These are phyloP conservation scores for Parasteatoda tepidariorum DNA, from an alignment of 1,140 invertebrate genomes.

Conservation along the genomic window DNA sequence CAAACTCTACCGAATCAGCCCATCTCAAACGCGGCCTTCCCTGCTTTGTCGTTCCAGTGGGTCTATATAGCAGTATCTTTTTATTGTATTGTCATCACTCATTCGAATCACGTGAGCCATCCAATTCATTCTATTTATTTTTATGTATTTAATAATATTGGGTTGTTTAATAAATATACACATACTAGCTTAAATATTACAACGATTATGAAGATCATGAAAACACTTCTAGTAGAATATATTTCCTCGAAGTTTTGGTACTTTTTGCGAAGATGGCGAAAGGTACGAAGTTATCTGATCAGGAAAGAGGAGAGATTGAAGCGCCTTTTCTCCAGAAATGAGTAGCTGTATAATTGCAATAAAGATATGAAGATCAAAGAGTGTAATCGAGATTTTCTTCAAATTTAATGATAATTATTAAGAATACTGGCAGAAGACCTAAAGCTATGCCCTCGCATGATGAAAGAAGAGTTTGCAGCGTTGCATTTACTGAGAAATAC, in stretches of 20 bases:
- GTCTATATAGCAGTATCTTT: no score
- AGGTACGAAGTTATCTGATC: background rate
- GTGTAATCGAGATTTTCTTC: background rate
- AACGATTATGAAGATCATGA: background rate
- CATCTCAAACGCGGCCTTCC: no score
- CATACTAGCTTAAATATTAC: background rate
- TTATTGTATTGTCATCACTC: no score
- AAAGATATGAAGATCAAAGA: background rate
- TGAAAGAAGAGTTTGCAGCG: background rate
- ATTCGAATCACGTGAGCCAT: no score
- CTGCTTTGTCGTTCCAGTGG: no score
- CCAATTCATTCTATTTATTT: no score
- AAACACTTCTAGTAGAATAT: background rate
- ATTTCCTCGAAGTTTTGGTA: background rate
- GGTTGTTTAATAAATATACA: background rate
- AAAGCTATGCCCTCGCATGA: background rate
- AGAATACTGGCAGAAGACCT: background rate
- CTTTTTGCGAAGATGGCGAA: background rate
- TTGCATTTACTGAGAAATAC: background rate
- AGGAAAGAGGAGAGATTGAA: background rate
- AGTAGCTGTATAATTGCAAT: background rate
- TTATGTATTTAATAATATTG: no score
- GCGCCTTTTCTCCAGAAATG: background rate
- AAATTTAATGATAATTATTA: background rate
- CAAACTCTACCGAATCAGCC: no score